Conservation (phyloP, 2,797 vertebrate genomes). For the Bradypodion pumilum region DNA sequence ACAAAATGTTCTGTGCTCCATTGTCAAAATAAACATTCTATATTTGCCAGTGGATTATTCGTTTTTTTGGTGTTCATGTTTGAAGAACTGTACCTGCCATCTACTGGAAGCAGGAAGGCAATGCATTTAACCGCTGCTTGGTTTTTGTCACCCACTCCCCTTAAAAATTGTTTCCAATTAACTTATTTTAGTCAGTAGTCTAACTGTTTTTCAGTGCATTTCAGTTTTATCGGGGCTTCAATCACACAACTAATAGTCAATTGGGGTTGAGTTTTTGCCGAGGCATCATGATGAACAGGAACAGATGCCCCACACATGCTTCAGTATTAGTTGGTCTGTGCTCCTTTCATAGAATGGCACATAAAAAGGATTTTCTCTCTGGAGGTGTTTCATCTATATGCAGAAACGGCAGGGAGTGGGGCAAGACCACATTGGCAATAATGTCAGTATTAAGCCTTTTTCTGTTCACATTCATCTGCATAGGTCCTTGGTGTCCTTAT, state of each 20-base stretch:
- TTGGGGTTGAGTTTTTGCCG: background rate
- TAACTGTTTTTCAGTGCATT: background rate
- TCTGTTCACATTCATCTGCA: background rate
- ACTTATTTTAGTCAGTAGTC: background rate
- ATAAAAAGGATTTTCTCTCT: no score
- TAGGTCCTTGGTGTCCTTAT: background rate
- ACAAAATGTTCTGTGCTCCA: conserved; percentile 53
- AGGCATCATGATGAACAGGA: no score
- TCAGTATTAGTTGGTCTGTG: background rate
- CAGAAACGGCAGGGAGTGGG: background rate
- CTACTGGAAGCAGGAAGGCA: conserved; percentile 74
- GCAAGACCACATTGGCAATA: background rate
- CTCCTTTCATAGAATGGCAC: background rate
- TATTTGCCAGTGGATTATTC: conserved; percentile 32
- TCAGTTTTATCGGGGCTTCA: no score
- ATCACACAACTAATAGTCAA: no score
- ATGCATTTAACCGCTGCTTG: conserved; percentile 63
- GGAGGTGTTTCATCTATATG: background rate
- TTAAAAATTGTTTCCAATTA: background rate
- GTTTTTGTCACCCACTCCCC: background rate
- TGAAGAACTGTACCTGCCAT: conserved; percentile 78
- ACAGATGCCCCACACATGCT: background rate
- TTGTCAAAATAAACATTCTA: conserved; percentile 14
- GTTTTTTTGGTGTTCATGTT: conserved; percentile 53
- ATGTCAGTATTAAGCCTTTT: background rate